Percentiles rank a stretch among this genome's conserved stretches.
Conservation (phyloP, 2,888 invertebrate species). For the Lasioglossum figueresi region DNA sequence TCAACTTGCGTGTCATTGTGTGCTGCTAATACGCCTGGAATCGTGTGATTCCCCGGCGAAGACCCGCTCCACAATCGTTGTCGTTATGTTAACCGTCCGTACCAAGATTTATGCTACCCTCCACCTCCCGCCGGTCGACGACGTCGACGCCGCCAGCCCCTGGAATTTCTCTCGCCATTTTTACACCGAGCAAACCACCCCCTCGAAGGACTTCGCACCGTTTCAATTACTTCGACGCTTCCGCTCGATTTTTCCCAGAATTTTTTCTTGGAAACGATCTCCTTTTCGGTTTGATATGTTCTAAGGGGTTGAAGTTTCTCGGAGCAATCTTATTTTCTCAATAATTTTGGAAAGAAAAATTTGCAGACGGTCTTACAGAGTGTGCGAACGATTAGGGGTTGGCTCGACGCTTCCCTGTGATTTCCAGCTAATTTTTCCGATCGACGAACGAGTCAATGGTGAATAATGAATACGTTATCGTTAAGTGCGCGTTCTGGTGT, state of each 20-base stretch:
- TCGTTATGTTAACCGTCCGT: slow-evolving; percentile 39
- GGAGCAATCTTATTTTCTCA: too few species aligned
- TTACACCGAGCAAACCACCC: background rate
- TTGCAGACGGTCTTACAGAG: background rate
- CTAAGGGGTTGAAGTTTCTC: background rate
- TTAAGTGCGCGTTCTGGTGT: background rate
- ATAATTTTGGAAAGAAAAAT: background rate
- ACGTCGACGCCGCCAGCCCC: background rate
- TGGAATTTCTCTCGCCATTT: background rate
- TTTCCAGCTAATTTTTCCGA: background rate
- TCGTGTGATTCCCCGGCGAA: slow-evolving; percentile 44
- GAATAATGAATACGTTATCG: background rate
- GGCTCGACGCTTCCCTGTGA: background rate
- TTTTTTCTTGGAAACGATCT: too few species aligned
- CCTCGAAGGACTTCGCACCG: background rate
- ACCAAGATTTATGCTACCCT: slow-evolving; percentile 12
- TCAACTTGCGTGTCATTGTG: slow-evolving; percentile 65
- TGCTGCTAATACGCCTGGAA: slow-evolving; percentile 50
- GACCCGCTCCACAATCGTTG: slow-evolving; percentile 19
- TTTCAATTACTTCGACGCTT: background rate
- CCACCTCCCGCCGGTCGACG: background rate
- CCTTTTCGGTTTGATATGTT: fast-evolving
- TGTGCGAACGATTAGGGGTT: background rate
- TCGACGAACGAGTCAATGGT: background rate
- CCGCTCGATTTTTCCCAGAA: background rate